Evolutionary conservation across 1,140 invertebrate species (phyloP), one percentile per base, ranked within the genome.

Genomic region (Anadara kagoshimensis): DNA sequence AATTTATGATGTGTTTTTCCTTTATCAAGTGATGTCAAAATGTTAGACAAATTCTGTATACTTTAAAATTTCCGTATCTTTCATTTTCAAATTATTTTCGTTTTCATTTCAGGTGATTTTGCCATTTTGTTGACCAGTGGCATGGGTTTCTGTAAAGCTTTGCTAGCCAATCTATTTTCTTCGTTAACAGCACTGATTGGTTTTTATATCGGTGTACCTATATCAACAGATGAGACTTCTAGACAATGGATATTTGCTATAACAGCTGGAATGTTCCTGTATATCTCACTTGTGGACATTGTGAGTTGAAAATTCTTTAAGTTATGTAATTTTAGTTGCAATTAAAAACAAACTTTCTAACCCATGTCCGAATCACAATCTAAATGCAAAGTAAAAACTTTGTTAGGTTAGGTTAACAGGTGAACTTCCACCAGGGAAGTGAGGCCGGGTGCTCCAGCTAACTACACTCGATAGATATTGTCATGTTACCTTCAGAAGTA

Each of bases 101-200:
- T 22, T 36, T 59, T 58, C 18, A 45, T 58, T 26, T 75, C 86
- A 94, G 94, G 95, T 53, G 96, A 98, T 88, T 97, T 97, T 91
- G 96, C 96, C 18, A 94, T 98, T 45, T 90, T 98, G 16, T 90
- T 98, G 44, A 95, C 95, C 88, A 94, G 95, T 16, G 96, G 96
- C 51, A 51, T 94, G 91, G 89, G 90, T 0, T 90, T 93, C 74
- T 88, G 90, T 61, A 91, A 93, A 80, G 93, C 93, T 1, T 74
- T 94, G 22, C 64, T 91, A 10, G 92, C 92, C 82, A 94, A 94
- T 81, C 91, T 93, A 58, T 82, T 93, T 0, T 92, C 92, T 8
- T 92, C 93, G 5, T 90, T 92, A 53, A 92, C 92, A 4, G 93
- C 93, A 68, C 92, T 93, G 76, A 54, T 93, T 22, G 93, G 93